These are phyloP conservation scores for Parauchenoglanis punctatus DNA, from an alignment of 2,797 vertebrate species.

Conservation along the genomic window DNA sequence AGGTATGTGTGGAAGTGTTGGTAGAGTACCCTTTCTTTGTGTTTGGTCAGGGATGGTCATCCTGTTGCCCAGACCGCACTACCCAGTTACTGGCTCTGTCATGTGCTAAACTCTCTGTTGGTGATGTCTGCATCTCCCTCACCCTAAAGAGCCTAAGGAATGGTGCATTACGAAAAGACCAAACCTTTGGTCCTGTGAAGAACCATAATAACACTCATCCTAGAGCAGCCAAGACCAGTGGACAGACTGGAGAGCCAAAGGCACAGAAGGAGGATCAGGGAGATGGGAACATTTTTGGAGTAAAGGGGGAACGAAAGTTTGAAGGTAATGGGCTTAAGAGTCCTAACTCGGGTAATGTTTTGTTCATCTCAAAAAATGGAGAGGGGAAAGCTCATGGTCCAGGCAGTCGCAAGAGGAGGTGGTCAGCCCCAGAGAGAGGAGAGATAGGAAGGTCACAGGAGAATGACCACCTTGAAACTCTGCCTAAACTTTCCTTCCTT, in stretches of 20 bases:
- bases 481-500: slow-evolving; percentile 96
- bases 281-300: slow-evolving; percentile 79
- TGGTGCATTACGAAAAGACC: slow-evolving; percentile 62
- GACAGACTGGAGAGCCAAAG: slow-evolving; percentile 75
- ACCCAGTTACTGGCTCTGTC: slow-evolving; percentile 96
- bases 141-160: slow-evolving; percentile 94
- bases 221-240: slow-evolving; percentile 83
- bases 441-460: slow-evolving; percentile 87
- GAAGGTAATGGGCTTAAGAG: slow-evolving; percentile 22
- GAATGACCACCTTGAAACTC: slow-evolving; percentile 89
- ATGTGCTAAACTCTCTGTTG: slow-evolving; percentile 96
- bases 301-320: slow-evolving; percentile 46
- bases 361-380: slow-evolving; percentile 39
- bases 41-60: slow-evolving; percentile 99
- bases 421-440: slow-evolving; percentile 95
- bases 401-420: slow-evolving; percentile 90
- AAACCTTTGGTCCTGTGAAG: slow-evolving; percentile 57
- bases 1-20: slow-evolving; percentile 98
- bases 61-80: slow-evolving; percentile 96
- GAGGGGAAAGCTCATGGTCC: slow-evolving; percentile 61
- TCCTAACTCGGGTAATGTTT: slow-evolving; percentile 29
- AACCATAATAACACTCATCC: slow-evolving; percentile 80
- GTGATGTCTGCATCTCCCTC: slow-evolving; percentile 97
- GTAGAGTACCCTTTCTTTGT: slow-evolving; percentile 99
- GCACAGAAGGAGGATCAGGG: slow-evolving; percentile 76